Evolutionary conservation across 2,113 vertebrate genomes (phyloP).

Genomic region (Pomatorhinus ruficollis): DNA sequence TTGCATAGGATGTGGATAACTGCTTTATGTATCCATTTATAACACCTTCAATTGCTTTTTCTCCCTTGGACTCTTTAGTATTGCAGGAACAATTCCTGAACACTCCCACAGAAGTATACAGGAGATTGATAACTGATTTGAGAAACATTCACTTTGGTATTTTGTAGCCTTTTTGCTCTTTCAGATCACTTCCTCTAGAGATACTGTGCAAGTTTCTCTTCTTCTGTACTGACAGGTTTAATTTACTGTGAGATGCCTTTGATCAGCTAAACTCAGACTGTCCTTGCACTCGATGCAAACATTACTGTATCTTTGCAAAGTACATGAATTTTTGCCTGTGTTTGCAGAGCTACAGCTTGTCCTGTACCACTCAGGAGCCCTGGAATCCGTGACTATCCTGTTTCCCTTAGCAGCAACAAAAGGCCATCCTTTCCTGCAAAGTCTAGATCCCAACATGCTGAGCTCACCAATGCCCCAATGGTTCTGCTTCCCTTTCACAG

Average conservation of each 20-base stretch:
- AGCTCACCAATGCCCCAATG: neutral
- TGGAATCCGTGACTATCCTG: fast-evolving
- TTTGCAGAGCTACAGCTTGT: neutral
- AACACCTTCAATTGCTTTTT: neutral
- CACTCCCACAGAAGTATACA: neutral
- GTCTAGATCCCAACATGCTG: neutral
- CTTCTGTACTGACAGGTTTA: neutral
- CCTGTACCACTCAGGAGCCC: neutral
- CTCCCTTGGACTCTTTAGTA: neutral
- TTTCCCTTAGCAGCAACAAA: neutral
- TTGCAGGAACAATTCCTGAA: neutral
- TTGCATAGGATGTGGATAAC: neutral
- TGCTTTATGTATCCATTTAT: neutral
- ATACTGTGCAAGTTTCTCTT: neutral
- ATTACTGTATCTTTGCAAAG: neutral
- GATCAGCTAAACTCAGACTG: neutral
- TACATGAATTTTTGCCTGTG: neutral
- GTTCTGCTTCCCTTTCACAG: neutral
- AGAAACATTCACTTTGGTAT: neutral
- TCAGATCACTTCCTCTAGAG: neutral
- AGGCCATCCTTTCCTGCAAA: neutral
- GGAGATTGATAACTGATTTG: neutral
- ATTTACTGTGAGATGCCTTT: neutral
- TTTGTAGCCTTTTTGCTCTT: neutral
- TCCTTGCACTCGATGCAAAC: neutral